Evolutionary conservation across 2,888 invertebrate genomes (phyloP).

Genomic region (Standfussiana lucernea): DNA sequence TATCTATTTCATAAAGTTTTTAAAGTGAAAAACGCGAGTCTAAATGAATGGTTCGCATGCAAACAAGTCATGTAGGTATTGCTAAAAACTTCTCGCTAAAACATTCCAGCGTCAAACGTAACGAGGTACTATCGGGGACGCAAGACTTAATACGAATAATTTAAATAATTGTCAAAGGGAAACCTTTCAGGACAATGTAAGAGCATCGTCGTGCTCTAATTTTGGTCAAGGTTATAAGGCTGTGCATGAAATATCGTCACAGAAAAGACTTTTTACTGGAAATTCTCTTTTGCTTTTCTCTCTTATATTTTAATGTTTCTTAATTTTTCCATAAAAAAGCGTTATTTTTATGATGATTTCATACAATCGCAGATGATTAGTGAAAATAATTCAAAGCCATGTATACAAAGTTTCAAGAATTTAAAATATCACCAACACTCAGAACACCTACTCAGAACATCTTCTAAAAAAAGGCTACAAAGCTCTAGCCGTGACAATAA

Average conservation of each 20-base stretch:
- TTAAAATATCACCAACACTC: not conserved
- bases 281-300: not conserved
- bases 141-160: constrained; percentile 25
- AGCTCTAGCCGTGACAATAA: not conserved
- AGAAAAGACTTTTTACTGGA: not conserved
- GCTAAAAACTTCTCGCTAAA: constrained; percentile 28
- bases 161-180: constrained; percentile 43
- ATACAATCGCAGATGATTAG: not conserved
- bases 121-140: constrained; percentile 52
- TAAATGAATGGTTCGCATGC: constrained; percentile 11
- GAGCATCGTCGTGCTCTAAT: not conserved
- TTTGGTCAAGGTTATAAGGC: constrained; percentile 10
- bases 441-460: not conserved
- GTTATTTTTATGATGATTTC: not conserved
- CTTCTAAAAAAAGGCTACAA: not conserved
- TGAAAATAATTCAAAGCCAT: not conserved
- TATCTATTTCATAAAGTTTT: not conserved
- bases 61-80: constrained; percentile 22
- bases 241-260: not conserved
- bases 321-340: not conserved
- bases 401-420: not conserved
- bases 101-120: constrained; percentile 35
- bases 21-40: not conserved
- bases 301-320: too few relatives aligned
- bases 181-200: constrained; percentile 15